phyloP scores from a whole-genome alignment of 1,140 invertebrate genomes.

The Aphelinus atriplicis region DNA sequence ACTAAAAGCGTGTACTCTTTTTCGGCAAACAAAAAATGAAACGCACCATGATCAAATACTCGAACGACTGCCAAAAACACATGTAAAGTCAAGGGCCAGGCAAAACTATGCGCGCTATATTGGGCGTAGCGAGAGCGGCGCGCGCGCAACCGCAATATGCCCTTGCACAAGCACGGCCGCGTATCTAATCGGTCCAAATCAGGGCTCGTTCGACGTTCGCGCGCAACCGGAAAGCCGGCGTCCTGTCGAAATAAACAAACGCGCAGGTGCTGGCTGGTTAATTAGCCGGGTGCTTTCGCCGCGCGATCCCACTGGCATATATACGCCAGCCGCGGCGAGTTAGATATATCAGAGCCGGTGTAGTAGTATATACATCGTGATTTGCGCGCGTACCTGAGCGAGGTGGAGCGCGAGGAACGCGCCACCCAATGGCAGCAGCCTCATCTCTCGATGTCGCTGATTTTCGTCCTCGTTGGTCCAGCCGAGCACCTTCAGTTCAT shows the following conservation, averaged over 20 bases:
- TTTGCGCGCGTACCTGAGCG: conserved; percentile 45
- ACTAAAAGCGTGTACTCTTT: too few species aligned
- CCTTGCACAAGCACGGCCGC: too few species aligned
- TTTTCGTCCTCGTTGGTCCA: conserved; percentile 4
- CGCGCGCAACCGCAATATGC: too few species aligned
- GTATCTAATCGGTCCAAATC: too few species aligned
- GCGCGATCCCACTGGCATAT: not conserved
- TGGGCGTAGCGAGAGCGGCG: too few species aligned
- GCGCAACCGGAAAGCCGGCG: too few species aligned
- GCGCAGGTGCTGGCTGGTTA: conserved; percentile 29
- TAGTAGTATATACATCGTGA: conserved; percentile 38
- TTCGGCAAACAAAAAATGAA: too few species aligned
- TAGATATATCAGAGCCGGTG: conserved; percentile 32
- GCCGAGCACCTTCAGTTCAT: conserved; percentile 3
- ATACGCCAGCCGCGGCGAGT: conserved; percentile 32
- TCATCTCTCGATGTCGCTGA: conserved; percentile 40
- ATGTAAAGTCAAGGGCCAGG: too few species aligned
- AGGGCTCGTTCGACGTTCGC: too few species aligned
- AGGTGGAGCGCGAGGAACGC: conserved; percentile 47
- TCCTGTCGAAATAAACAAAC: conserved; percentile 37
- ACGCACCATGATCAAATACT: too few species aligned
- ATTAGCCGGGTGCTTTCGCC: conserved; percentile 44
- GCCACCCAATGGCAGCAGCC: conserved; percentile 26
- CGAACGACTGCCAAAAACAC: too few species aligned
- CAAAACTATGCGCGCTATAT: too few species aligned